Evolutionary conservation across 2,113 vertebrate species (phyloP), one percentile per base, ranked within the genome.

Genomic region (Zosterops pallidus): DNA sequence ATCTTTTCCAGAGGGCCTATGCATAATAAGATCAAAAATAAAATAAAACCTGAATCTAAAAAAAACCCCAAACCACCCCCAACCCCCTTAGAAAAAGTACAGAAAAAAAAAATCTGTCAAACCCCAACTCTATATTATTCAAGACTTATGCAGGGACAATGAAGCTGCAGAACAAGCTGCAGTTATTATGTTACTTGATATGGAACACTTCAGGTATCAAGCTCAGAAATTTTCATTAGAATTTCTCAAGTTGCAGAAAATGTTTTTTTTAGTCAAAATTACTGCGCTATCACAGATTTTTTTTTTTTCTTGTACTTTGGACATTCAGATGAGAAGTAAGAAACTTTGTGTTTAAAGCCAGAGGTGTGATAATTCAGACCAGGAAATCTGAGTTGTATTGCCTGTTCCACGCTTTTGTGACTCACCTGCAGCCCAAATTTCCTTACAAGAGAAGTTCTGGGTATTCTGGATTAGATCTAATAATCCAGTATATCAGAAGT

Each of bases 361-460:
- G 39, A 49, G 10, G 15, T 46, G 15, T 33, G 11, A 22, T 35
- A 35, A 67, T 49, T 83, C 63, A 83, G 26, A 42, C 5, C 21
- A 57, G 57, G 31, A 92, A 83, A 57, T 53, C 23, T 53, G 52
- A 60, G 15, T 62, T 2, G 5, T 57, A 14, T 19, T 57, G 6
- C 31, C 24, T 67, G 14, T 67, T 83, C 26, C 31, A 28, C 0
- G 2, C 13, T 37, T 47, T 56, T 2, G 3, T 31, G 31, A 31
- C 23, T 41, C 20, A 26, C 0, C 2, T 26, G 31, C 24, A 68
- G 47, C 10, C 31, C 0, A 0, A 35, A 9, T 56, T 49, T 72
- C 47, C 24, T 57, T 67, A 44, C 11, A 47, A 11, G 3, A 9
- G 9, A 71, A 59, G 4, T 63, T 12, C 42, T 57, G 14, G 6